Conservation (phyloP, 1,140 invertebrate species). For the Argopecten irradians region DNA sequence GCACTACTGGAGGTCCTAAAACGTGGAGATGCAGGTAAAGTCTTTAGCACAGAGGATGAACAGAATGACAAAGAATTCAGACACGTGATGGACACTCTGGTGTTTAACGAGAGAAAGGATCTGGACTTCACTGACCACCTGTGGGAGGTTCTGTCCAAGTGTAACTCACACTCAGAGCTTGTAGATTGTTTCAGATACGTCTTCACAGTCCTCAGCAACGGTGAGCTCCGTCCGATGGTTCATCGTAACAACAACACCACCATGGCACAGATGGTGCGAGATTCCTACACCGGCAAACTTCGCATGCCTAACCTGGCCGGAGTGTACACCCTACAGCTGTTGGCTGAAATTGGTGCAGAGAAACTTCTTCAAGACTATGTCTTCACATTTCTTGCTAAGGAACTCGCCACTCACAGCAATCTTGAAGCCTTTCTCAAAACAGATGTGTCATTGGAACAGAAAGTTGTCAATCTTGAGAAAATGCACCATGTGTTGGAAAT, state of each 20-base stretch:
- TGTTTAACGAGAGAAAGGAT: constrained; percentile 57
- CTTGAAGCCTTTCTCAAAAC: constrained; percentile 54
- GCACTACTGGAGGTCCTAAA: constrained; percentile 52
- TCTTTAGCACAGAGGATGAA: background rate
- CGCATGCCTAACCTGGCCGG: constrained; percentile 58
- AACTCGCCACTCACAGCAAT: constrained; percentile 52
- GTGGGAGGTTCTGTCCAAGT: constrained; percentile 65
- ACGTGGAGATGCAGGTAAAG: constrained; percentile 42
- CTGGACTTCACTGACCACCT: constrained; percentile 67
- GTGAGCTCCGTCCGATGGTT: constrained; percentile 64
- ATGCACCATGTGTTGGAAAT: constrained; percentile 64
- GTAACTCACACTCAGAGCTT: constrained; percentile 60
- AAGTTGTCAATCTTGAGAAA: constrained; percentile 55
- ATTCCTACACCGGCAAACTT: constrained; percentile 60
- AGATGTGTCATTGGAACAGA: constrained; percentile 48
- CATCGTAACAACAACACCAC: constrained; percentile 64
- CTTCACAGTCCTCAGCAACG: constrained; percentile 58
- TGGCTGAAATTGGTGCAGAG: constrained; percentile 68
- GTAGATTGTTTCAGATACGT: constrained; percentile 57
- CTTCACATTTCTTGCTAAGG: constrained; percentile 58
- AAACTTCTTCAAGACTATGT: constrained; percentile 66
- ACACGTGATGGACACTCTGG: constrained; percentile 33
- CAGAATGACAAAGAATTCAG: constrained; percentile 28
- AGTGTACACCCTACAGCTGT: constrained; percentile 57
- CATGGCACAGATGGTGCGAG: constrained; percentile 64